Evolutionary conservation across 2,888 invertebrate species (phyloP), one percentile per base, ranked within the genome.

Genomic region (Liposcelis brunnea): DNA sequence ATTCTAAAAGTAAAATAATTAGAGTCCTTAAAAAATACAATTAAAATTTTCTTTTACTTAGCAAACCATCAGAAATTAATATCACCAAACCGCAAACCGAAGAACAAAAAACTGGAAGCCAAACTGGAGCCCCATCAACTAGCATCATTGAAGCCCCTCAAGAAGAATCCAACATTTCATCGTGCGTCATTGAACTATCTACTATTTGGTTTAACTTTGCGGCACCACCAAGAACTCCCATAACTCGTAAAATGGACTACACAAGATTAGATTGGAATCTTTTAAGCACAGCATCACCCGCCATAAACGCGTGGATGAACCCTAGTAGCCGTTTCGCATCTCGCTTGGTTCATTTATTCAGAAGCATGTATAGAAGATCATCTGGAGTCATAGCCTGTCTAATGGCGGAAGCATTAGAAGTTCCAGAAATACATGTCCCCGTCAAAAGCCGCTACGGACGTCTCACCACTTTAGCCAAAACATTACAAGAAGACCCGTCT

Each of bases 271-370:
- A 95, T 64, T 95, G 95, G 94, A 95, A 95, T 66, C 67, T 95
- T 46, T 64, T 95, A 44, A 93, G 91, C 59, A 94, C 94, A 2
- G 91, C 91, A 5, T 90, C 93, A 0, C 94, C 95, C 0, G 90
- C 93, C 0, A 94, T 95, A 54, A 91, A 91, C 58, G 93, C 94
- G 1, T 95, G 95, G 95, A 81, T 95, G 80, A 93, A 91, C 69
- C 93, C 94, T 0, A 80, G 84, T 61, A 91, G 93, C 67, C 72
- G 90, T 14, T 74, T 94, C 49, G 84, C 90, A 42, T 83, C 85
- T 49, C 74, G 85, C 52, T 78, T 84, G 42, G 81, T 86, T 31
- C 76, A 82, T 46, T 71, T 91, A 68, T 74, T 85, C 53, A 72
- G 84, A 34, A 80, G 80, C 2, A 72, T 84, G 64, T 84, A 85